These are phyloP conservation scores for Acrobasis consociella DNA, from an alignment of 2,888 invertebrate genomes.

Conservation along the genomic window DNA sequence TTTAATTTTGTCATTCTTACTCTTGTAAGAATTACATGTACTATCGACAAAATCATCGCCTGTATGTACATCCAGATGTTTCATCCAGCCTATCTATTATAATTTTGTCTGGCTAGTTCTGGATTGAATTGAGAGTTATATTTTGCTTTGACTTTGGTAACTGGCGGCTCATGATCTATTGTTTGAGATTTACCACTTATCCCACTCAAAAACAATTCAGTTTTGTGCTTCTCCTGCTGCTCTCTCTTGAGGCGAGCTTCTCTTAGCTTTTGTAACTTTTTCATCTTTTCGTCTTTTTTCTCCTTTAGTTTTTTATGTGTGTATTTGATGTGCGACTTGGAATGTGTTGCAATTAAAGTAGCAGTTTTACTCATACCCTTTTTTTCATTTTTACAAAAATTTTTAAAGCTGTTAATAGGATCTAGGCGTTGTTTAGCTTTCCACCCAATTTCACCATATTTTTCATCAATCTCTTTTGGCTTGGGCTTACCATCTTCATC, in stretches of 20 bases:
- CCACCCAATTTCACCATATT: conserved; percentile 84
- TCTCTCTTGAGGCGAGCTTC: conserved; percentile 92
- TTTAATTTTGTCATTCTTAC: too few relatives aligned
- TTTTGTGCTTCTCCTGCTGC: conserved; percentile 87
- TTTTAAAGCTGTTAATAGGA: conserved; percentile 88
- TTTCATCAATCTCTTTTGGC: conserved; percentile 56
- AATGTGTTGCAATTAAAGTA: conserved; percentile 36
- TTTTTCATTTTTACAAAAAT: conserved; percentile 51
- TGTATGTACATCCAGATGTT: background rate
- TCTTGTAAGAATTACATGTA: too few relatives aligned
- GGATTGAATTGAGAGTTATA: conserved; percentile 99
- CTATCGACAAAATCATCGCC: too few relatives aligned
- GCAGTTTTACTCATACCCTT: conserved; percentile 19
- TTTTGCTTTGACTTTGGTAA: conserved; percentile 84
- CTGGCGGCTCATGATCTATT: conserved; percentile 34
- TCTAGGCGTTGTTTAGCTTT: conserved; percentile 87
- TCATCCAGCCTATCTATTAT: conserved; percentile 43
- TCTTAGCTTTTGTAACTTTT: conserved; percentile 86
- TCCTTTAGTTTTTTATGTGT: conserved; percentile 40
- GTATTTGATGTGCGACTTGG: conserved; percentile 36
- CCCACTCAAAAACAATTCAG: conserved; percentile 88
- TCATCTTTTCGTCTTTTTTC: conserved; percentile 52
- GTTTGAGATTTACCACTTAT: conserved; percentile 56
- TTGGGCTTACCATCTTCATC: conserved; percentile 73
- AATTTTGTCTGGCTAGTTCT: conserved; percentile 92